Base-by-base conservation (phyloP, 2,888 invertebrate genomes). In the Pterostichus niger region DNA sequence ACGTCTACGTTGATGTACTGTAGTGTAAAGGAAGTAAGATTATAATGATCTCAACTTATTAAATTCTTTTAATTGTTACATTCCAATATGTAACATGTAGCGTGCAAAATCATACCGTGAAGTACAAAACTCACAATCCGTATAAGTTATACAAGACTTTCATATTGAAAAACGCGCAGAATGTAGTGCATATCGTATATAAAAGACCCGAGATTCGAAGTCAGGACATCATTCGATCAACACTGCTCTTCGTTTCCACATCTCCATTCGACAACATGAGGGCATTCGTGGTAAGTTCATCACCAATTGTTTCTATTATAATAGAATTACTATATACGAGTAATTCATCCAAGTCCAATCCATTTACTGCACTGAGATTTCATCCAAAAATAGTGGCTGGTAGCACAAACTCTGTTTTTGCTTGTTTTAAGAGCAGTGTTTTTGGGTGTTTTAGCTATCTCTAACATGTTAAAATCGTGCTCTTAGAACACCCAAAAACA, bases 261-360 rank as follows among this genome's bases (percentile, higher is more conserved):
- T 49, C 49, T 49, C 49, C 49, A 49, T n/a, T 10, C 49, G 49
- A 54, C 56, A 76, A 24, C 76, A 76, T 76, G 76, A 76, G 76
- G 76, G 56, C 76, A 52, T 76, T 76, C 52, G 31, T 76, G 59
- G 78, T 78, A 78, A 78, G 78, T 24, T 15, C 49, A 49, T 5
- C 6, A 49, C 2, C 0, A 24, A 24, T 24, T 24, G 3, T 24
- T 24, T 24, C 3, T 3, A 24, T 24, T 2, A 24, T 24, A 24
- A 24, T 24, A 24, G 3, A 24, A 24, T 24, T 24, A 24, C 2
- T 24, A 24, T 24, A 24, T 24, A n/a, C n/a, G n/a, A n/a, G n/a
- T n/a, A 24, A 24, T 24, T 24, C 24, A 24, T 24, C 24, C 24
- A 24, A 24, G 24, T 24, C 24, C 24, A 24, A 24, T 24, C 24